Conservation (phyloP, 2,888 invertebrate genomes). For the Julus scandinavius region DNA sequence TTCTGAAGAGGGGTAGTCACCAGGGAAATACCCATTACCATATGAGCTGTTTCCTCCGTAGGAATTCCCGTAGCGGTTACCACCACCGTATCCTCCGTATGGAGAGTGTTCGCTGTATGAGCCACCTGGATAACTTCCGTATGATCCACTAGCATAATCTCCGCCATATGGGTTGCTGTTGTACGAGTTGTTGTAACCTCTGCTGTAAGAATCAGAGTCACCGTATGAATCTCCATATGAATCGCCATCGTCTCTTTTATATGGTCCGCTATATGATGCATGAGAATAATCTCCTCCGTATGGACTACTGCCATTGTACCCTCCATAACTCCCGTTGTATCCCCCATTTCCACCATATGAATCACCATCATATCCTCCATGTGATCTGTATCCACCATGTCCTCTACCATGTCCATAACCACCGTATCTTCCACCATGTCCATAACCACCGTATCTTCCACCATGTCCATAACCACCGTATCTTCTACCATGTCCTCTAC, state of each 20-base stretch:
- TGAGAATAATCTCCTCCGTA: slow-evolving; percentile 11
- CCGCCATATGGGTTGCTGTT: neutral
- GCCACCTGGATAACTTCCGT: slow-evolving; percentile 13
- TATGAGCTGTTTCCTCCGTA: slow-evolving; percentile 43
- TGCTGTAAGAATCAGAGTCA: neutral
- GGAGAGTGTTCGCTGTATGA: neutral
- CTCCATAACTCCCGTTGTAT: neutral
- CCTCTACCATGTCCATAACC: neutral
- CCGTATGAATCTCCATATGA: neutral
- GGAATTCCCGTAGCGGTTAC: slow-evolving; percentile 1
- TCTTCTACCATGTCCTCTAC: neutral
- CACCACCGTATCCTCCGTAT: neutral
- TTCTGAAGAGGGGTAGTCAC: neutral
- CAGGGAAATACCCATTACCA: neutral
- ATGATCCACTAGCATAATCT: neutral
- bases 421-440: too few species aligned
- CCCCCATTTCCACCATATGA: neutral
- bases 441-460: neutral
- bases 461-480: neutral
- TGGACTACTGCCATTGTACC: neutral
- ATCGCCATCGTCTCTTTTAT: neutral
- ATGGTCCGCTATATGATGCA: neutral
- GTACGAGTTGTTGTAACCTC: neutral
- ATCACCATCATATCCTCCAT: neutral
- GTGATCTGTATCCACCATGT: neutral